Percentiles rank a stretch among this genome's conserved stretches.
phyloP scores from a whole-genome alignment of 1,140 invertebrate species.

The roundworm (Caenorhabditis elegans) region WBcel235 BX284604.4:6466501-6467000 shows the following conservation, averaged over 20 bases:
- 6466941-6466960: too few relatives aligned
- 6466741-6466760: constrained; percentile 99
- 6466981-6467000: not conserved
- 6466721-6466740: constrained; percentile 72
- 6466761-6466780: constrained; percentile 98
- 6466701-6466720: not conserved
- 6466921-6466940: too few relatives aligned
- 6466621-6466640: constrained; percentile 68
- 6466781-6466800: constrained; percentile 95
- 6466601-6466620: constrained; percentile 79
- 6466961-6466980: too few relatives aligned
- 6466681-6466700: constrained; percentile 83
- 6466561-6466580: not conserved
- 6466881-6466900: too few relatives aligned
- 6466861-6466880: too few relatives aligned
- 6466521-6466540: constrained; percentile 94
- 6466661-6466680: constrained; percentile 92
- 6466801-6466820: constrained; percentile 97
- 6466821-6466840: constrained; percentile 88
- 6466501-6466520: constrained; percentile 98
- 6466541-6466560: constrained; percentile 80
- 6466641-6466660: constrained; percentile 75
- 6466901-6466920: too few relatives aligned
- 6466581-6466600: constrained; percentile 71
- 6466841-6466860: constrained; percentile 90